phyloP scores from a whole-genome alignment of 2,113 vertebrate genomes.

The Semnopithecus entellus region DNA sequence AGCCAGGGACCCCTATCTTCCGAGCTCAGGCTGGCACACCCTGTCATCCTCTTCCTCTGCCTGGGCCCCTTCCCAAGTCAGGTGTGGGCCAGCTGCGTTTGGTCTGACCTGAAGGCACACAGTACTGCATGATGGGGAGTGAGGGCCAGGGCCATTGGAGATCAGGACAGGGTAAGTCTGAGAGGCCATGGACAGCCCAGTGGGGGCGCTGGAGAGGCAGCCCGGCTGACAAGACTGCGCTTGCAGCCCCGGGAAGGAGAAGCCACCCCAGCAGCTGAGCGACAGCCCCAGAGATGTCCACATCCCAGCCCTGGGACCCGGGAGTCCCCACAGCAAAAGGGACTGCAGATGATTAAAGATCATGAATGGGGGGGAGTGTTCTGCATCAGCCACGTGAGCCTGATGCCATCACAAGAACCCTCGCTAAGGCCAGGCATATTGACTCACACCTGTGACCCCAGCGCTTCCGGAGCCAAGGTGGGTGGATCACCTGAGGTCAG shows the following conservation, averaged over 20 bases:
- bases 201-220: background rate
- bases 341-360: background rate
- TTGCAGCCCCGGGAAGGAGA: background rate
- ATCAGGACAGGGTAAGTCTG: background rate
- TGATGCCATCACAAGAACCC: background rate
- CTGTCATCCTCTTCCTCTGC: background rate
- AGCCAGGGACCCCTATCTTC: background rate
- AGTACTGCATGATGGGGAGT: rapidly evolving
- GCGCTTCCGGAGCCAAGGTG: rapidly evolving
- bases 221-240: background rate
- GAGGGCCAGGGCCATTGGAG: background rate
- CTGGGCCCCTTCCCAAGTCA: background rate
- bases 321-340: background rate
- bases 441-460: no score
- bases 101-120: background rate
- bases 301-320: background rate
- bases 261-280: rapidly evolving
- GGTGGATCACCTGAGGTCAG: no score
- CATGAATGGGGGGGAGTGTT: no score
- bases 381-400: background rate
- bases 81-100: rapidly evolving
- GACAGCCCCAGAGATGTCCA: background rate
- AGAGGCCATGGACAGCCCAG: background rate
- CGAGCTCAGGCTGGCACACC: no score
- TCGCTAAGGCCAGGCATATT: rapidly evolving